Conservation (phyloP, 2,113 vertebrate genomes). For the Trogon melanurus region DNA sequence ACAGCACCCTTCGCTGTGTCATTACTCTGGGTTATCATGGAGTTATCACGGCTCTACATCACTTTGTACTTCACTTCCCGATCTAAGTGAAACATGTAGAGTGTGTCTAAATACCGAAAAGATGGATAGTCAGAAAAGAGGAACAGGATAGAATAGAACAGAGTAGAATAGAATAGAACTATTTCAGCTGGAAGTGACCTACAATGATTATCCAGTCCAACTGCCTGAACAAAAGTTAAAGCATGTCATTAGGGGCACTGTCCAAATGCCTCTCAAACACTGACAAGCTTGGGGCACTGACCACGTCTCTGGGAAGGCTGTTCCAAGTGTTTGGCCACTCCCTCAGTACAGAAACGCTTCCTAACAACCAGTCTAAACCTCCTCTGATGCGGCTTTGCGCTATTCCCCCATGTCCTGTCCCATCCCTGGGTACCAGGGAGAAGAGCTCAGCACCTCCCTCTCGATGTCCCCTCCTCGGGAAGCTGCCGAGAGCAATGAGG, state of each 20-base stretch:
- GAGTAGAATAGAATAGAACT: fast-evolving
- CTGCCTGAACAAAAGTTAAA: neutral
- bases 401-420: fast-evolving
- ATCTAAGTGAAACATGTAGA: neutral
- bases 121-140: neutral
- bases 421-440: neutral
- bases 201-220: neutral
- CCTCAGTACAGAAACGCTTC: neutral
- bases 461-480: neutral
- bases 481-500: neutral
- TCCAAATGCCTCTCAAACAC: neutral
- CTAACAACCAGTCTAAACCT: neutral
- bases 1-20: neutral
- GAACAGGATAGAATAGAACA: neutral
- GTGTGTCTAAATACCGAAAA: neutral
- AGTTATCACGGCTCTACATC: neutral
- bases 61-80: neutral
- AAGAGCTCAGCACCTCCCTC: neutral
- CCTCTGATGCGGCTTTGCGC: neutral
- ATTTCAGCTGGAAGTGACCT: neutral
- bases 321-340: neutral
- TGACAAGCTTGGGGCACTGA: neutral
- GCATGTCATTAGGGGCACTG: neutral
- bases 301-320: neutral
- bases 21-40: neutral